These are phyloP conservation scores for Drosophila suboccidentalis DNA, from an alignment of 2,888 invertebrate species.

Conservation along the genomic window DNA sequence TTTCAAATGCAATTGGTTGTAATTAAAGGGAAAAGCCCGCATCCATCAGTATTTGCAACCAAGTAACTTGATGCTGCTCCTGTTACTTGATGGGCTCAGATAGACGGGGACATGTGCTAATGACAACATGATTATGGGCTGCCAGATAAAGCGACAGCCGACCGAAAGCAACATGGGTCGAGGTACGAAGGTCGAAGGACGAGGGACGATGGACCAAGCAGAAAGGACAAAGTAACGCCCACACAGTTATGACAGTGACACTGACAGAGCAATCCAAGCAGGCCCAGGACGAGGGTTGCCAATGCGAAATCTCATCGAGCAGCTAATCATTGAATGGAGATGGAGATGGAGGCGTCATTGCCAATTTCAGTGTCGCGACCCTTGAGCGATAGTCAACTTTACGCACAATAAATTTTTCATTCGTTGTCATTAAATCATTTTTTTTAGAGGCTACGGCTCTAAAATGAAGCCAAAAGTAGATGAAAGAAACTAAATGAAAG, in stretches of 20 bases:
- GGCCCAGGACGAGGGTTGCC: conserved; percentile 43
- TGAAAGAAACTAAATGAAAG: neutral
- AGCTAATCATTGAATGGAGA: conserved; percentile 56
- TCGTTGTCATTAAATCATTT: conserved; percentile 83
- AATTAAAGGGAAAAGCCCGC: conserved; percentile 53
- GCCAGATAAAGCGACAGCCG: conserved; percentile 49
- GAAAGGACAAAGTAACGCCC: conserved; percentile 57
- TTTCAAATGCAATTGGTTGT: conserved; percentile 42
- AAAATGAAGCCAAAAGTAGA: conserved; percentile 32
- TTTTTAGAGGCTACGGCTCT: conserved; percentile 13
- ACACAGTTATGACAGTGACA: conserved; percentile 75
- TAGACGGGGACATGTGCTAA: conserved; percentile 60
- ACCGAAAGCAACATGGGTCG: conserved; percentile 12
- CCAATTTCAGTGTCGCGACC: conserved; percentile 63
- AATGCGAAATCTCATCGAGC: conserved; percentile 44
- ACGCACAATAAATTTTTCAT: conserved; percentile 85
- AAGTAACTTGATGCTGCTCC: conserved; percentile 15
- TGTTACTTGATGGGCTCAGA: conserved; percentile 31
- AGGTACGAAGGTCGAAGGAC: conserved; percentile 12
- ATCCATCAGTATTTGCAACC: conserved; percentile 29
- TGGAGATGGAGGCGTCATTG: conserved; percentile 57
- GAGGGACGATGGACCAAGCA: neutral
- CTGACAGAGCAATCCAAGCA: conserved; percentile 39
- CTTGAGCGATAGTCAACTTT: conserved; percentile 64
- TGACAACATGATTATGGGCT: conserved; percentile 75